Conservation (phyloP, 2,797 vertebrate species). For the Microcaecilia unicolor region DNA sequence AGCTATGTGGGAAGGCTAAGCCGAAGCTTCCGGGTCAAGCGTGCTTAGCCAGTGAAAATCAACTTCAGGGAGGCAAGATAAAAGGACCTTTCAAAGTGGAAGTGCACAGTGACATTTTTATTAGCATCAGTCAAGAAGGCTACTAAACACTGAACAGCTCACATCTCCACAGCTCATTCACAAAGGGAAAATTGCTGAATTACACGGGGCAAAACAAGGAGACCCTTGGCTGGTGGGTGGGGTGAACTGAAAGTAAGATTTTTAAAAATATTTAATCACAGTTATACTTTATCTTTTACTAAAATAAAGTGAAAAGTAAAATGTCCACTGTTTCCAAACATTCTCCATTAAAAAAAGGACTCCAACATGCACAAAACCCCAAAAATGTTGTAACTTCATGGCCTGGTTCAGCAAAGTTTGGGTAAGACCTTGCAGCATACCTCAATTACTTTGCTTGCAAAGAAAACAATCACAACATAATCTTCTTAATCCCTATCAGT, state of each 20-base stretch:
- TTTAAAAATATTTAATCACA: too few relatives aligned
- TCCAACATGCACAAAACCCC: too few relatives aligned
- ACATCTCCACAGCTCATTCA: slow-evolving; percentile 34
- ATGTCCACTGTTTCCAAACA: neutral
- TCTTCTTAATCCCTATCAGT: too few relatives aligned
- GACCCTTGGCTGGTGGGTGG: neutral
- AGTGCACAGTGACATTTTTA: slow-evolving; percentile 53
- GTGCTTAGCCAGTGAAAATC: slow-evolving; percentile 23
- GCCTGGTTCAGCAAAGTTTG: too few relatives aligned
- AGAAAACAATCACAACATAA: too few relatives aligned
- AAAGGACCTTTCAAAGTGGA: slow-evolving; percentile 57
- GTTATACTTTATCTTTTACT: too few relatives aligned
- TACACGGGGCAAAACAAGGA: slow-evolving; percentile 2
- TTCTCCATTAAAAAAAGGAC: too few relatives aligned
- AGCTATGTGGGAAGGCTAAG: slow-evolving; percentile 35
- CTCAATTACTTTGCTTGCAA: too few relatives aligned
- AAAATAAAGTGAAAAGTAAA: neutral
- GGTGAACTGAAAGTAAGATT: neutral
- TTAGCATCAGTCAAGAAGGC: slow-evolving; percentile 27
- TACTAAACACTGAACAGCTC: slow-evolving; percentile 23
- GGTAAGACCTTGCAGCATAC: too few relatives aligned
- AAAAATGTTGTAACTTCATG: too few relatives aligned
- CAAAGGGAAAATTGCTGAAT: slow-evolving; percentile 37
- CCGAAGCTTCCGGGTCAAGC: slow-evolving; percentile 31
- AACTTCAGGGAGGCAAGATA: slow-evolving; percentile 40